phyloP scores from a whole-genome alignment of 2,888 invertebrate genomes.

The Carpatolechia fugitivella region DNA sequence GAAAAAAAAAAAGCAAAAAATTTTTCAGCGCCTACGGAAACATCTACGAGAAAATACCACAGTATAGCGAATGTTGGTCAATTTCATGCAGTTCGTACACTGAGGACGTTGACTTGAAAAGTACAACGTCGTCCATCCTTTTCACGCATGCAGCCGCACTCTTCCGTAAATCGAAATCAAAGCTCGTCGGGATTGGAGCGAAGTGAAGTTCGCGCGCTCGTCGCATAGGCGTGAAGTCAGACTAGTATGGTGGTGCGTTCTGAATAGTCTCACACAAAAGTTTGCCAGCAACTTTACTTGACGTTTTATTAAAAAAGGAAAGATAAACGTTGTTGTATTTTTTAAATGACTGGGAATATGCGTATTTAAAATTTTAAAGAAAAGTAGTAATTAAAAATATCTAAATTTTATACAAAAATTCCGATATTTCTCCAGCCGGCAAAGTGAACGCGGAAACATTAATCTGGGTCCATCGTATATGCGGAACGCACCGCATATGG shows the following conservation, averaged over 20 bases:
- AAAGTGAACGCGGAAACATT: constrained; percentile 11
- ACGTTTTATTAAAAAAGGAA: no score
- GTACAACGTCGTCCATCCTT: constrained; percentile 55
- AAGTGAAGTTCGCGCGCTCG: constrained; percentile 56
- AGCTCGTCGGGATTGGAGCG: constrained; percentile 72
- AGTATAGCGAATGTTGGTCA: constrained; percentile 54
- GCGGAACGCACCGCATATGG: constrained; percentile 76
- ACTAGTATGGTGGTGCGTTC: constrained; percentile 50
- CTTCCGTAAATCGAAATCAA: constrained; percentile 79
- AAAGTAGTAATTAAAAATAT: no score
- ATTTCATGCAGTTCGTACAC: constrained; percentile 61
- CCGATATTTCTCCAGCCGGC: neutral
- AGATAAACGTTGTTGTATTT: no score
- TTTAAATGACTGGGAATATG: no score
- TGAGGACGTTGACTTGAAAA: constrained; percentile 74
- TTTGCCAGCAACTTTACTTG: neutral
- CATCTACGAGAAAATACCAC: constrained; percentile 52
- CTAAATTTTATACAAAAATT: no score
- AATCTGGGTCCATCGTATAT: constrained; percentile 43
- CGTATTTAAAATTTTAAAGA: no score
- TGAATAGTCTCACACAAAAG: constrained; percentile 27
- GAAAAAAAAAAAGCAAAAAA: no score
- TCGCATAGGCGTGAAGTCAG: constrained; percentile 51
- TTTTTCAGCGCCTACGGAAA: neutral
- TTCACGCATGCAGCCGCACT: constrained; percentile 61